These are phyloP conservation scores for Sphecodes monilicornis DNA, from an alignment of 2,888 invertebrate species.

Conservation along the genomic window DNA sequence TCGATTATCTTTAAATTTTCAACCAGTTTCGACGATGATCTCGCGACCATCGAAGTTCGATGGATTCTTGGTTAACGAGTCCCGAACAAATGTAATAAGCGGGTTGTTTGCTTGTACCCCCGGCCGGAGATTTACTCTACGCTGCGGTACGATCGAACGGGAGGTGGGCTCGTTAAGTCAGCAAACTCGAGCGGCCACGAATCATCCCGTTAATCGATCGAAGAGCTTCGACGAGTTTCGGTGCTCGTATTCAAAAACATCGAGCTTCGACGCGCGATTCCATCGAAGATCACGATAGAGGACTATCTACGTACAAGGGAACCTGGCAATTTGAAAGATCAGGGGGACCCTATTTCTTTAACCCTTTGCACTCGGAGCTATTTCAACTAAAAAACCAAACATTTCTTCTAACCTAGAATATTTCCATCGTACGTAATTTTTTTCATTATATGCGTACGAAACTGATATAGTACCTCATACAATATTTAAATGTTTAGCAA, in stretches of 20 bases:
- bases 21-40: not conserved
- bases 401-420: no score
- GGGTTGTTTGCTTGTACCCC: not conserved
- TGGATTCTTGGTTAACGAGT: constrained; percentile 4
- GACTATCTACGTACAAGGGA: not conserved
- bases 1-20: not conserved
- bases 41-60: not conserved
- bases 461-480: no score
- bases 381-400: no score
- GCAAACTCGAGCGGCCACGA: not conserved
- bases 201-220: not conserved
- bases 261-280: not conserved
- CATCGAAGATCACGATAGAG: not conserved
- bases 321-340: not conserved
- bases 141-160: not conserved
- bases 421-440: no score
- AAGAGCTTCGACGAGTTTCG: not conserved
- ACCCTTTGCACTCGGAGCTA: no score
- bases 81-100: constrained; percentile 2
- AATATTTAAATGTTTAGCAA: no score
- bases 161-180: not conserved
- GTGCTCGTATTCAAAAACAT: not conserved
- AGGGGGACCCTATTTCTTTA: not conserved
- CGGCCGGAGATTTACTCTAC: not conserved
- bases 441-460: no score